Evolutionary conservation across 1,140 invertebrate genomes (phyloP).

Genomic region (Globodera ellingtonae): DNA sequence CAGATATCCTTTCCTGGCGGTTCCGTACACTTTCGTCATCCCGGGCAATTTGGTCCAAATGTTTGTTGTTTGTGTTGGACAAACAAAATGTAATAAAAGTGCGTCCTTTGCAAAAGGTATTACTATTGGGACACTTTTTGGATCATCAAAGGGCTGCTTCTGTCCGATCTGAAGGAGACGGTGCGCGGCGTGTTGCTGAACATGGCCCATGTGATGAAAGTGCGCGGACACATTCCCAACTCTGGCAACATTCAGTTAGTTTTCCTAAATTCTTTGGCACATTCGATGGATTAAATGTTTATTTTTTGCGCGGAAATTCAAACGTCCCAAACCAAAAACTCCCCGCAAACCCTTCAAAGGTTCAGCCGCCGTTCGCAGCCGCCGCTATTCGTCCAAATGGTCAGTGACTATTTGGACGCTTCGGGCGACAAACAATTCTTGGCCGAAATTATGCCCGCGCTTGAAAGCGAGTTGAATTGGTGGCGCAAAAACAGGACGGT

Average conservation of each 20-base stretch:
- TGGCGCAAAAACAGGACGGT: slow-evolving; percentile 49
- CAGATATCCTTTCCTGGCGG: slow-evolving; percentile 80
- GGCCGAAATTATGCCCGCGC: slow-evolving; percentile 44
- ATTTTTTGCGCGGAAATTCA: no score
- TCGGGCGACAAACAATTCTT: slow-evolving; percentile 71
- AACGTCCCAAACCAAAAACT: no score
- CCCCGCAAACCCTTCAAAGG: slow-evolving; percentile 15
- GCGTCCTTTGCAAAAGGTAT: slow-evolving; percentile 62
- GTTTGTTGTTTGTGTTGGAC: no score
- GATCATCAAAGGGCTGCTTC: slow-evolving; percentile 81
- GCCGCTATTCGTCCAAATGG: slow-evolving; percentile 80
- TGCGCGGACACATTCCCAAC: slow-evolving; percentile 80
- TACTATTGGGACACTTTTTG: slow-evolving; percentile 95
- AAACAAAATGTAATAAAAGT: no score
- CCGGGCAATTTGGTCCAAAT: slow-evolving; percentile 84
- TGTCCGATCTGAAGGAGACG: slow-evolving; percentile 76
- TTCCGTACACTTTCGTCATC: slow-evolving; percentile 85
- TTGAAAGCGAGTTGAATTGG: slow-evolving; percentile 57
- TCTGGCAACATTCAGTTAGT: slow-evolving; percentile 83
- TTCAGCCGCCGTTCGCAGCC: slow-evolving; percentile 76
- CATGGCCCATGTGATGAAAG: slow-evolving; percentile 39
- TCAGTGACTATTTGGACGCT: slow-evolving; percentile 75
- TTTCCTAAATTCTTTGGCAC: neutral
- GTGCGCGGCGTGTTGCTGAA: slow-evolving; percentile 77
- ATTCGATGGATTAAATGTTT: neutral